Evolutionary conservation across 2,113 vertebrate species (phyloP).

Genomic region (Tor tambroides): DNA sequence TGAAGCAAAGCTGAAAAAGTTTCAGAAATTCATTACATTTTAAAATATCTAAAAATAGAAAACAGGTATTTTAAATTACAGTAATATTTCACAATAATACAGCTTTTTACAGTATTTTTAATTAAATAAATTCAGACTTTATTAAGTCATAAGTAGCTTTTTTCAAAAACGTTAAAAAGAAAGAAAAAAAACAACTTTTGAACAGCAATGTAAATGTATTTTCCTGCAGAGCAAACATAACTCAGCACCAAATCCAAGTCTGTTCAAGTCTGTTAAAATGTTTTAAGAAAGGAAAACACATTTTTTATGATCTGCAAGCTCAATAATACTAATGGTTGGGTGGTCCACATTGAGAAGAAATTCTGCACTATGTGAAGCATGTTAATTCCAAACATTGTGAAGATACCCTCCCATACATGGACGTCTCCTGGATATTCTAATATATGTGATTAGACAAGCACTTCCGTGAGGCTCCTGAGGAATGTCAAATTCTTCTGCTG

Average conservation of each 20-base stretch:
- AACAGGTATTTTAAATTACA: neutral
- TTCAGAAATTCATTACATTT: too few species aligned
- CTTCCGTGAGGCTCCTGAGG: neutral
- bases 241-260: neutral
- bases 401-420: neutral
- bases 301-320: neutral
- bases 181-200: neutral
- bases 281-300: neutral
- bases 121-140: neutral
- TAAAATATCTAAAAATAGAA: neutral
- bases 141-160: neutral
- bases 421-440: neutral
- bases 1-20: too few species aligned
- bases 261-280: neutral
- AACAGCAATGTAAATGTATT: neutral
- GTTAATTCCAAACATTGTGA: neutral
- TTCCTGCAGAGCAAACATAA: neutral
- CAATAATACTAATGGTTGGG: neutral
- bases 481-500: neutral
- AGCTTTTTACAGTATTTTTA: neutral
- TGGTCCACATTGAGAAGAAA: neutral
- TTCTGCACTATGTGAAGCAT: neutral
- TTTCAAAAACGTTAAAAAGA: neutral
- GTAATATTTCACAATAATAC: neutral
- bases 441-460: slow-evolving; percentile 17